phyloP scores from a whole-genome alignment of 2,113 vertebrate genomes.

The Corythoichthys intestinalis region DNA sequence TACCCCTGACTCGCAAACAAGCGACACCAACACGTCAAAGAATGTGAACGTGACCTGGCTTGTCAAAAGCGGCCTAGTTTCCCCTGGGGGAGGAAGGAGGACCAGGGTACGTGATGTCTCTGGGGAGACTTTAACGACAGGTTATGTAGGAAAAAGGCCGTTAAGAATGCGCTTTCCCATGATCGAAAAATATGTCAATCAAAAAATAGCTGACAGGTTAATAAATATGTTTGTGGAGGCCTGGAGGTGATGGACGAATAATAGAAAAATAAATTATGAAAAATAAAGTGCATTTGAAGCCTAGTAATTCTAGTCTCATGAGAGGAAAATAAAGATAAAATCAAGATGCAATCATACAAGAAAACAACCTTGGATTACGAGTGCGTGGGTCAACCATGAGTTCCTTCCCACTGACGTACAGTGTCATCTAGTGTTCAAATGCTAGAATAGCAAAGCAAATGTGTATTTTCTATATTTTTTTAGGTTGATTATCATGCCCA shows the following conservation, averaged over 20 bases:
- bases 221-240: background rate
- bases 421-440: slow-evolving; percentile 64
- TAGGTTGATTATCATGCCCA: background rate
- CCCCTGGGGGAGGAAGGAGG: background rate
- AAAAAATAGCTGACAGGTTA: background rate
- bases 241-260: background rate
- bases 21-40: slow-evolving; percentile 26
- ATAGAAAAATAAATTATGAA: background rate
- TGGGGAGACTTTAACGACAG: background rate
- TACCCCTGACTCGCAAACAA: slow-evolving; percentile 27
- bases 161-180: background rate
- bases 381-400: background rate
- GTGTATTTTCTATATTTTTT: no score
- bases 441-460: slow-evolving; percentile 7
- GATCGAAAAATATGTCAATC: background rate
- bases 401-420: slow-evolving; percentile 33
- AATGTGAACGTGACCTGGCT: slow-evolving; percentile 41
- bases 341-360: background rate
- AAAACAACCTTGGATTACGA: slow-evolving; percentile 7
- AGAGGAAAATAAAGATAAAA: slow-evolving; percentile 1
- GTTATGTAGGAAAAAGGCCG: background rate
- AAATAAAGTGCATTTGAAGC: background rate
- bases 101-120: background rate
- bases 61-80: slow-evolving; percentile 30
- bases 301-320: background rate